phyloP scores from a whole-genome alignment of 2,113 vertebrate genomes.

The Sebastes fasciatus region DNA sequence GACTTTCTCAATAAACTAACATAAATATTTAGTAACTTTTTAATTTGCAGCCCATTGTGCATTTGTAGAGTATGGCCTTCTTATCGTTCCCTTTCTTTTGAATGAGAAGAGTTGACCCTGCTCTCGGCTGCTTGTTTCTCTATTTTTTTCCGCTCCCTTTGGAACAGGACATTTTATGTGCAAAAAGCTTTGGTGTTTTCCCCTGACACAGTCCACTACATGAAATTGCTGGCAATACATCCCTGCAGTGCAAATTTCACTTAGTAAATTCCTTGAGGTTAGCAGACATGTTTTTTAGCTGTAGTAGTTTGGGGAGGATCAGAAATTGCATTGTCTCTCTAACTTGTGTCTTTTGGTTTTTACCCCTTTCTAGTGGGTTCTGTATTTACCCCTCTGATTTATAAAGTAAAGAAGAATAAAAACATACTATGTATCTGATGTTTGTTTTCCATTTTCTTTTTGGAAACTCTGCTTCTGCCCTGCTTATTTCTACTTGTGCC shows the following conservation, averaged over 20 bases:
- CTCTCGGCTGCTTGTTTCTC: constrained; percentile 36
- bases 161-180: constrained; percentile 71
- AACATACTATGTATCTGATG: not conserved
- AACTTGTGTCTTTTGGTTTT: not conserved
- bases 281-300: constrained; percentile 46
- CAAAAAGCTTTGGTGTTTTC: constrained; percentile 77
- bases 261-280: constrained; percentile 73
- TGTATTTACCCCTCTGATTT: not conserved
- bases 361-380: not conserved
- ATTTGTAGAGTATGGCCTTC: constrained; percentile 5
- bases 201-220: constrained; percentile 64
- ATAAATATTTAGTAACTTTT: constrained; percentile 15
- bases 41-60: not conserved
- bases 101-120: constrained; percentile 2
- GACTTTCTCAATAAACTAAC: not conserved
- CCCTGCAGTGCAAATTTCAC: constrained; percentile 60
- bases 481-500: not conserved
- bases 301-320: constrained; percentile 47
- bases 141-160: constrained; percentile 4
- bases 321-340: constrained; percentile 12
- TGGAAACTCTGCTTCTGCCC: not conserved
- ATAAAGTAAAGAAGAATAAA: not conserved
- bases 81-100: not conserved
- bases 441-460: not conserved
- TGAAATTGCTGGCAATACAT: constrained; percentile 60